Evolutionary conservation across 2,888 invertebrate species (phyloP).

Genomic region (Drosophila cyrtoloma): DNA sequence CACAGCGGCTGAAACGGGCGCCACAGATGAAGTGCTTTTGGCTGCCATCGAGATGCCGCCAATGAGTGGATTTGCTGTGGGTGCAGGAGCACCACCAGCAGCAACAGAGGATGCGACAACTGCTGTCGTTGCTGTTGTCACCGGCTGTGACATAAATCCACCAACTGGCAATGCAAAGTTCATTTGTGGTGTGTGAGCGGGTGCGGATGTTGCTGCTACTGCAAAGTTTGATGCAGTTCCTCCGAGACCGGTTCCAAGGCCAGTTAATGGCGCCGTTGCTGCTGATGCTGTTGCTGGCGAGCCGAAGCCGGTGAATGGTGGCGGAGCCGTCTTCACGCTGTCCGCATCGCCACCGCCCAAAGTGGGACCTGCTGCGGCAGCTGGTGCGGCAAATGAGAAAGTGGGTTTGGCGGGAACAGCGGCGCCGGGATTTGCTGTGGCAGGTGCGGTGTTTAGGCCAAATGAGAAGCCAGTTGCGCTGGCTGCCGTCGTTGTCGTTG

Average conservation of each 20-base stretch:
- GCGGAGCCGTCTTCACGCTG: conserved; percentile 49
- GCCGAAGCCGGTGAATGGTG: conserved; percentile 66
- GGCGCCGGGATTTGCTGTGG: conserved; percentile 25
- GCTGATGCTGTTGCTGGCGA: conserved; percentile 31
- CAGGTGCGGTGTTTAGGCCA: conserved; percentile 55
- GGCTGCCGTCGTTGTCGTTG: conserved; percentile 76
- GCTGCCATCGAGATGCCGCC: conserved; percentile 50
- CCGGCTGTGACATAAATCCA: conserved; percentile 57
- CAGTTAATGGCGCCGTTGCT: conserved; percentile 33
- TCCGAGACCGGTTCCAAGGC: conserved; percentile 34
- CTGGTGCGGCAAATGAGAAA: conserved; percentile 53
- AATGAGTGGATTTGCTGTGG: conserved; percentile 44
- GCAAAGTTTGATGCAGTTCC: conserved; percentile 2
- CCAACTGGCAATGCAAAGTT: conserved; percentile 50
- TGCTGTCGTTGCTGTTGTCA: conserved; percentile 33
- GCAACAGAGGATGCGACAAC: not conserved
- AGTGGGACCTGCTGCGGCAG: conserved; percentile 6
- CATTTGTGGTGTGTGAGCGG: conserved; percentile 8
- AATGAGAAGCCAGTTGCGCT: conserved; percentile 58
- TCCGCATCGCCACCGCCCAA: conserved; percentile 80
- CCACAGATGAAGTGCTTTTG: conserved; percentile 39
- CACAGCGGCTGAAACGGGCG: conserved; percentile 42
- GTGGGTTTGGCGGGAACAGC: conserved; percentile 65
- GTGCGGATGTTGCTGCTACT: conserved; percentile 21
- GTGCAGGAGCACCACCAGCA: conserved; percentile 12